Percentiles rank a stretch among this genome's conserved stretches.
Conservation (phyloP, 2,797 vertebrate genomes). For the Myripristis jacobus region DNA sequence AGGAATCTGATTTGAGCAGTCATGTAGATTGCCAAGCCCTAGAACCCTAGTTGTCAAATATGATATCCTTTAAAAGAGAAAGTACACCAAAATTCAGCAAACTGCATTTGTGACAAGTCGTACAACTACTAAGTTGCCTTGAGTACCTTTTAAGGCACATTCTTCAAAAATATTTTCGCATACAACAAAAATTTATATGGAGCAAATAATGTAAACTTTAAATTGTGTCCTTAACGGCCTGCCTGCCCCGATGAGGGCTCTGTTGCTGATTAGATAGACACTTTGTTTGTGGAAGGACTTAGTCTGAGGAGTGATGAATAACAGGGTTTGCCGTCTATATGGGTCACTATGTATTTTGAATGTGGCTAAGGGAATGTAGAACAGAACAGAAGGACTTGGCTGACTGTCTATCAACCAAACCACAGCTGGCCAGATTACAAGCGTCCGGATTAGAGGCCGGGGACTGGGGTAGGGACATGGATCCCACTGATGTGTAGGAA, state of each 20-base stretch:
- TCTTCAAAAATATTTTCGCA: slow-evolving; percentile 2
- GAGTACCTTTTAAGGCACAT: neutral
- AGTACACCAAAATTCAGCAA: too few relatives aligned
- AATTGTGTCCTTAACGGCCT: neutral
- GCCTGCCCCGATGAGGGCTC: slow-evolving; percentile 7
- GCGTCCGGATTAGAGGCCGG: slow-evolving; percentile 69
- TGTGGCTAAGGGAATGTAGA: slow-evolving; percentile 42
- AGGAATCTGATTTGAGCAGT: too few relatives aligned
- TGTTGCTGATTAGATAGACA: slow-evolving; percentile 51
- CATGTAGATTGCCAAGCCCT: too few relatives aligned
- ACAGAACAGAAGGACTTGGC: slow-evolving; percentile 38
- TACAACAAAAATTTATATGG: neutral
- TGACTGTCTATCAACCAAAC: slow-evolving; percentile 44
- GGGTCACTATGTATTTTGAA: slow-evolving; percentile 42
- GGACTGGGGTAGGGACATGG: slow-evolving; percentile 46
- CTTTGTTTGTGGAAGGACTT: slow-evolving; percentile 51
- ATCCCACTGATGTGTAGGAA: slow-evolving; percentile 46
- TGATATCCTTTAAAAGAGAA: too few relatives aligned
- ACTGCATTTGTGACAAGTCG: too few relatives aligned
- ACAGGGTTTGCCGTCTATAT: slow-evolving; percentile 52
- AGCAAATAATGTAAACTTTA: slow-evolving; percentile 9
- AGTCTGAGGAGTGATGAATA: slow-evolving; percentile 38
- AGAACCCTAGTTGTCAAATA: too few relatives aligned
- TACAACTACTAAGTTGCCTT: too few relatives aligned
- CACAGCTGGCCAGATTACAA: slow-evolving; percentile 71